Evolutionary conservation across 2,797 vertebrate species (phyloP).

Genomic region (Lagocephalus sceleratus): DNA sequence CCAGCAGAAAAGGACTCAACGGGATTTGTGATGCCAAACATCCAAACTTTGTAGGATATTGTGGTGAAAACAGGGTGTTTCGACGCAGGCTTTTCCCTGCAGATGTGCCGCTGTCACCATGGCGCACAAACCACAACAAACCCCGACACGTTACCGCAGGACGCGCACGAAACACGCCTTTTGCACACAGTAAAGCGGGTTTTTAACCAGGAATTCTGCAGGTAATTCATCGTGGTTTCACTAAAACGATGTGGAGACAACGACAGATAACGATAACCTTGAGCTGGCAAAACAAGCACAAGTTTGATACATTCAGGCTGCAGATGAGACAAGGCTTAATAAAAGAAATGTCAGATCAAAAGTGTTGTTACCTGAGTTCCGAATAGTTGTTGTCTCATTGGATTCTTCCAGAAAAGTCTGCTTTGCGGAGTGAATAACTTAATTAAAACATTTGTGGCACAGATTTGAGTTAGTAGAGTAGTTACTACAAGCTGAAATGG

Average conservation of each 20-base stretch:
- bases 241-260: too few species aligned
- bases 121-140: conserved; percentile 52
- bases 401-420: not conserved
- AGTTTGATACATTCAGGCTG: conserved; percentile 13
- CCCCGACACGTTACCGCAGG: not conserved
- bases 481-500: not conserved
- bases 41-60: too few species aligned
- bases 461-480: conserved; percentile 42
- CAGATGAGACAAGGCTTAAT: not conserved
- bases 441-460: conserved; percentile 32
- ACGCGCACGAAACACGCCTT: not conserved
- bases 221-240: too few species aligned
- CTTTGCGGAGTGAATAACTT: conserved; percentile 4
- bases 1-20: not conserved
- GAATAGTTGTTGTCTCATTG: not conserved
- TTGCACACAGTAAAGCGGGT: too few species aligned
- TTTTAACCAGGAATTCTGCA: too few species aligned
- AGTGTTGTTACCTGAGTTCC: not conserved
- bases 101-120: conserved; percentile 50
- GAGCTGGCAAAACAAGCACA: conserved; percentile 20
- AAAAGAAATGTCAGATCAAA: not conserved
- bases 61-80: too few species aligned
- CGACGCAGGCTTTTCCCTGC: too few species aligned
- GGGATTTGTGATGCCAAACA: not conserved
- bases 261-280: not conserved